Conservation (phyloP, 2,888 invertebrate genomes). For the Argyra leucocephala region DNA sequence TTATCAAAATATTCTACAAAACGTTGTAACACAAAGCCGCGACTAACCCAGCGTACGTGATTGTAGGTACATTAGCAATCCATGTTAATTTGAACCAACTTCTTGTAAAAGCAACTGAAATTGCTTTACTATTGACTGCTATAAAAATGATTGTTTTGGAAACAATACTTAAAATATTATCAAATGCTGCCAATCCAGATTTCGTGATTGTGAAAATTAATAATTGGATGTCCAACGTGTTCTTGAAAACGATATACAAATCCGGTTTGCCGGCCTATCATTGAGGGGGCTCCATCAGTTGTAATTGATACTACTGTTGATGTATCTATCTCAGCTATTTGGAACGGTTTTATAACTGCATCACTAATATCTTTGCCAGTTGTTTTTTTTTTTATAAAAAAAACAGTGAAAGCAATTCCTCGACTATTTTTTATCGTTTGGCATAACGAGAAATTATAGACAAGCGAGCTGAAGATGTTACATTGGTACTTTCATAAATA, state of each 20-base stretch:
- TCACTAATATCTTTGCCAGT: slow-evolving; percentile 9
- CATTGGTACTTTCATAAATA: slow-evolving; percentile 4
- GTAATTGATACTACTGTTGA: slow-evolving; percentile 11
- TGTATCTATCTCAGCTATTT: slow-evolving; percentile 4
- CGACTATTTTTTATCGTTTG: slow-evolving; percentile 22
- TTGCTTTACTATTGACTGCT: not conserved
- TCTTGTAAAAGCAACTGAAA: slow-evolving; percentile 12
- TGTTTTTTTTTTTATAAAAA: slow-evolving; percentile 22
- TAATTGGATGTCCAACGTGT: slow-evolving; percentile 12
- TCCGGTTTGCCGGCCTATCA: slow-evolving; percentile 10
- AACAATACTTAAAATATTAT: slow-evolving; percentile 5
- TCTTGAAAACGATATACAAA: slow-evolving; percentile 10
- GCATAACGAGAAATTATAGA: slow-evolving; percentile 23
- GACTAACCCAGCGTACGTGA: no score
- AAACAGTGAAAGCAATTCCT: slow-evolving; percentile 25
- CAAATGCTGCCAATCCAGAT: not conserved
- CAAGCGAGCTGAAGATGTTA: slow-evolving; percentile 10
- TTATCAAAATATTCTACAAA: no score
- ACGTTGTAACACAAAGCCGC: slow-evolving; percentile 11
- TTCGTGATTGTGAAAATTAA: slow-evolving; percentile 11
- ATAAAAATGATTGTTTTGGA: slow-evolving; percentile 9
- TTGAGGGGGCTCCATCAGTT: slow-evolving; percentile 11
- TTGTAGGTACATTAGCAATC: slow-evolving; percentile 11
- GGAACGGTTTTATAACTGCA: slow-evolving; percentile 7
- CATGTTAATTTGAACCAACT: slow-evolving; percentile 8